These are phyloP conservation scores for Alloplasta piceator DNA, from an alignment of 2,888 invertebrate species.

Conservation along the genomic window DNA sequence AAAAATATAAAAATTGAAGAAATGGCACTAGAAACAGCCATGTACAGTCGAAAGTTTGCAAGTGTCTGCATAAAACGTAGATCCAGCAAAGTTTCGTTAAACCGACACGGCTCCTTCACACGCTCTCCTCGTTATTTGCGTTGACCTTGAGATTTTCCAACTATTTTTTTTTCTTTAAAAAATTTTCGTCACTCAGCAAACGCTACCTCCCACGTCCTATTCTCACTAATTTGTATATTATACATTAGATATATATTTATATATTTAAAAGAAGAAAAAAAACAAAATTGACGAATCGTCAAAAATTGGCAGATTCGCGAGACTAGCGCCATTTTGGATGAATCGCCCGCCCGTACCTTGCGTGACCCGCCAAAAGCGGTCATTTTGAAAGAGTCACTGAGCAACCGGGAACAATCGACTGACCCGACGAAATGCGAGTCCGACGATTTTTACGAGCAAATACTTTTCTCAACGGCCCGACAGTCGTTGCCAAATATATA, in stretches of 20 bases:
- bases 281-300: constrained; percentile 53
- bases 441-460: constrained; percentile 77
- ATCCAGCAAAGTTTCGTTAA: constrained; percentile 71
- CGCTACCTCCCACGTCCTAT: constrained; percentile 60
- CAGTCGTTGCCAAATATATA: constrained; percentile 6
- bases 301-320: constrained; percentile 32
- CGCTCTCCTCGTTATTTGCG: constrained; percentile 2
- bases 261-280: constrained; percentile 19
- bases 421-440: constrained; percentile 60
- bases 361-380: constrained; percentile 81
- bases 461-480: constrained; percentile 35
- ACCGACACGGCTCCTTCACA: constrained; percentile 47
- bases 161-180: neutral
- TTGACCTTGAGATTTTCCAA: no score
- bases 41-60: constrained; percentile 73
- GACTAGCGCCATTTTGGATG: constrained; percentile 47
- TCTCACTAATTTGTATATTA: constrained; percentile 61
- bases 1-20: neutral
- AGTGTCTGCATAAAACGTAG: constrained; percentile 77
- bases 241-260: constrained; percentile 19
- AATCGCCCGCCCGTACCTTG: constrained; percentile 77
- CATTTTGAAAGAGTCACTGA: constrained; percentile 79
- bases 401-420: constrained; percentile 77
- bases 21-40: constrained; percentile 24
- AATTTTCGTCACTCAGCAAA: constrained; percentile 14